Evolutionary conservation across 2,888 invertebrate species (phyloP).

Genomic region (Bellardia bayeri): DNA sequence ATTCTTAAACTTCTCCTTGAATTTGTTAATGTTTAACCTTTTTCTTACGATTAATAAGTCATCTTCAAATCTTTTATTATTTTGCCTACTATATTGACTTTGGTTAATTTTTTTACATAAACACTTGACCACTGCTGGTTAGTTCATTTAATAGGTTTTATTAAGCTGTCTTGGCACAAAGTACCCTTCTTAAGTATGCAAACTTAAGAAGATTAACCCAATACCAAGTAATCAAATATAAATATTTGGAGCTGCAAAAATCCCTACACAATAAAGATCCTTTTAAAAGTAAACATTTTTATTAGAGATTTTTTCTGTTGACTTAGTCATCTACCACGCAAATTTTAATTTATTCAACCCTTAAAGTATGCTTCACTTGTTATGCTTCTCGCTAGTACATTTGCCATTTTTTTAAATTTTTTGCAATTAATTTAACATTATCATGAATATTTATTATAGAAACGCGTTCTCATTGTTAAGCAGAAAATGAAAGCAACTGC

Average conservation of each 20-base stretch:
- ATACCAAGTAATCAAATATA: too few species aligned
- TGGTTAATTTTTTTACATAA: too few species aligned
- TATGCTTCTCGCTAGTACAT: not conserved
- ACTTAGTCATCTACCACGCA: not conserved
- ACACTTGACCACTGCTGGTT: not conserved
- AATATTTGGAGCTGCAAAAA: too few species aligned
- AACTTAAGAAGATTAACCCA: too few species aligned
- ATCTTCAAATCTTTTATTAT: too few species aligned
- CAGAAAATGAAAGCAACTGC: conserved; percentile 46
- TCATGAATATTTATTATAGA: conserved; percentile 54
- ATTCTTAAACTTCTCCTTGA: too few species aligned
- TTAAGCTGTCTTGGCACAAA: too few species aligned
- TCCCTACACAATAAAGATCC: too few species aligned
- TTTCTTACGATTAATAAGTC: too few species aligned
- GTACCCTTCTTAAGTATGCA: too few species aligned
- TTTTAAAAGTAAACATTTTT: not conserved
- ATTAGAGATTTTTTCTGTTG: not conserved
- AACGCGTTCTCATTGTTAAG: conserved; percentile 43
- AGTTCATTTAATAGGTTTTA: not conserved
- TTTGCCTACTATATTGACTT: too few species aligned
- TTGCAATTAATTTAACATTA: conserved; percentile 65
- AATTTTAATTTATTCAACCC: conserved; percentile 28
- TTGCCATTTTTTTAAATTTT: not conserved
- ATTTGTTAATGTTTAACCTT: too few species aligned
- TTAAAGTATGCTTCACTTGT: conserved; percentile 31